phyloP scores from a whole-genome alignment of 2,113 vertebrate genomes.

The cattle (Bos taurus) region DNA sequence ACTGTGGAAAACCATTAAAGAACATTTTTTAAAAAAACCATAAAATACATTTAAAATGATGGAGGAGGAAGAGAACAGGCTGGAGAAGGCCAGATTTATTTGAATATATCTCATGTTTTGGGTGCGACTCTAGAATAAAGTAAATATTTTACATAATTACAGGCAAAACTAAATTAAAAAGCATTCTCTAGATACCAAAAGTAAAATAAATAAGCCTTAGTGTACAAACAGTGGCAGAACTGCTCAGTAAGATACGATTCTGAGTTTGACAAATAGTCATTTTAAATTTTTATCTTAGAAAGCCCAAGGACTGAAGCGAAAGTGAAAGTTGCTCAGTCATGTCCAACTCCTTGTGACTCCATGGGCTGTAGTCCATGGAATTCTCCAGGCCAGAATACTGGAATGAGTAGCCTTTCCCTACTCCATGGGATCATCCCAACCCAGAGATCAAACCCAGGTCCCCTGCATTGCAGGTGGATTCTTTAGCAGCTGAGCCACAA shows the following conservation, averaged over 20 bases:
- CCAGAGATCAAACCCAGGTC: neutral
- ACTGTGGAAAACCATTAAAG: neutral
- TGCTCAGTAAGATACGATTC: neutral
- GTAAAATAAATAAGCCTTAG: neutral
- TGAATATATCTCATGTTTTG: neutral
- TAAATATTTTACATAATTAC: neutral
- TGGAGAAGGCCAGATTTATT: neutral
- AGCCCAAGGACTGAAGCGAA: neutral
- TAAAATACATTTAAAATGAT: neutral
- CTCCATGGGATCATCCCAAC: neutral
- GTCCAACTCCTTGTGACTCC: neutral
- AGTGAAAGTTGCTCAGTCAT: neutral
- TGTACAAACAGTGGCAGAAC: neutral
- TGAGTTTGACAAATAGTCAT: neutral
- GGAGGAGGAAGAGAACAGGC: neutral
- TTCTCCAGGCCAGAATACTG: neutral
- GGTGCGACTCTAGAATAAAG: neutral
- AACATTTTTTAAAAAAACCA: rapidly evolving
- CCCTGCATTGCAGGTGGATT: neutral
- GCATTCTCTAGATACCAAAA: neutral
- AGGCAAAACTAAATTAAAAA: neutral
- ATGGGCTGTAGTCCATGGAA: neutral
- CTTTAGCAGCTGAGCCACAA: neutral
- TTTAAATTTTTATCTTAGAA: neutral
- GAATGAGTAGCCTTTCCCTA: neutral